Evolutionary conservation across 2,888 invertebrate species (phyloP), one percentile per base, ranked within the genome.

Genomic region (Microctonus hyperodae): DNA sequence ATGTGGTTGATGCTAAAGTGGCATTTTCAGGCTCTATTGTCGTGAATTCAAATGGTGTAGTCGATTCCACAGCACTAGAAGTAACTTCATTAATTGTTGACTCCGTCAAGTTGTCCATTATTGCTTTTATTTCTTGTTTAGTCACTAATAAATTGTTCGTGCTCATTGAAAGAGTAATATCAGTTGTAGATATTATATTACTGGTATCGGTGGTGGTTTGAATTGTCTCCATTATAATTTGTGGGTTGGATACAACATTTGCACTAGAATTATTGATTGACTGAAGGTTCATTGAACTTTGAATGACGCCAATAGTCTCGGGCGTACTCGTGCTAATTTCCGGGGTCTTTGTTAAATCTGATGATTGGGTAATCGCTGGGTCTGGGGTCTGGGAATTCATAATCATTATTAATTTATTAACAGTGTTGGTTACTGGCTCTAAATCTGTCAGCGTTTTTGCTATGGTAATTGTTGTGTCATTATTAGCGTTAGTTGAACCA

Each of bases 401-500:
- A 75, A 76, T 69, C 56, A 69, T 76, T 70, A 74, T 76, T 70
- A 66, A 65, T 33, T 68, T 67, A 70, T 69, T 61, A 62, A 67
- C 50, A 67, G 67, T 68, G 64, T 48, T 69, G 51, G 69, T 70
- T 70, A 72, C 60, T 50, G 71, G 67, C 58, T 67, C 69, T 72
- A 72, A 51, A 40, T 67, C 72, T 61, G 70, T 70, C 69, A 66
- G 65, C 73, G 75, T 72, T 72, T 67, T 69, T 69, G 74, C 74
- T 16, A 16, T 44, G 44, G 44, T 44, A 16, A 9, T 64, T 50
- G 65, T 71, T 61, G 80, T 81, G 76, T 85, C 79, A 76, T 85
- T 84, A 74, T 86, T 86, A 74, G 85, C 71, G 72, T 76, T 78
- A 75, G 71, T 76, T 76, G 72, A 76, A 72, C 69, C 78, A 72